Evolutionary conservation across 2,888 invertebrate genomes (phyloP), one percentile per base, ranked within the genome.

Genomic region (Phytoseiulus persimilis): DNA sequence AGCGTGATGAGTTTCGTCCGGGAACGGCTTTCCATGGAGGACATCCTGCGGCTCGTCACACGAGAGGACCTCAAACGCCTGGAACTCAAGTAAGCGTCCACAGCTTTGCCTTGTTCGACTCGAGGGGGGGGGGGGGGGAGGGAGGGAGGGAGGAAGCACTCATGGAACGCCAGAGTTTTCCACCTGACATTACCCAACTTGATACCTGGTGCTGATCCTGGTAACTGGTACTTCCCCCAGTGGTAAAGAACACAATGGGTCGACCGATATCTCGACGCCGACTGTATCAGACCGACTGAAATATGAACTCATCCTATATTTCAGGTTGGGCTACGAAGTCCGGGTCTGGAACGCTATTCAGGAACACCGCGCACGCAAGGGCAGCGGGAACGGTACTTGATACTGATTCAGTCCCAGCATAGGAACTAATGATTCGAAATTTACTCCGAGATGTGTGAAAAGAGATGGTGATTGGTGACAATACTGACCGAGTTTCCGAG

Each of bases 341-440:
- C 94, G 95, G 90, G 93, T 98, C 91, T 98, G 97, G 97, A 95
- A 95, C 91, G 95, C 96, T 0, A 95, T 98, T 90, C 93, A 94
- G 90, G 94, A 95, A 90, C 92, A 93, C 91, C 92, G 93, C 32
- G 33, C 28, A 9, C 87, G 33, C 28, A 87, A 87, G 87, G 87
- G 33, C 31, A 31, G n/a, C 65, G 18, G 28, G 1, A 65, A 65
- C 28, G 28, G 11, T 6, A 65, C 65, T 65, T 65, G 65, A 65
- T 1, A 65, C 18, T 28, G 65, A 28, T 1, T 65, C 65, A 28
- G 9, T 28, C 18, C 2, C 65, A 46, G 6, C 46, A 2, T 65
- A 14, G 65, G 65, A 65, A 65, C 65, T 18, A 65, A 65, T 65
- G 5, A 65, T 65, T 65, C 18, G 18, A 28, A 65, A 65, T 23